A percentile compares a stretch with the other conserved stretches of the same genome.
Conservation (phyloP, 2,113 vertebrate genomes). For the Sinocyclocheilus anshuiensis region DNA sequence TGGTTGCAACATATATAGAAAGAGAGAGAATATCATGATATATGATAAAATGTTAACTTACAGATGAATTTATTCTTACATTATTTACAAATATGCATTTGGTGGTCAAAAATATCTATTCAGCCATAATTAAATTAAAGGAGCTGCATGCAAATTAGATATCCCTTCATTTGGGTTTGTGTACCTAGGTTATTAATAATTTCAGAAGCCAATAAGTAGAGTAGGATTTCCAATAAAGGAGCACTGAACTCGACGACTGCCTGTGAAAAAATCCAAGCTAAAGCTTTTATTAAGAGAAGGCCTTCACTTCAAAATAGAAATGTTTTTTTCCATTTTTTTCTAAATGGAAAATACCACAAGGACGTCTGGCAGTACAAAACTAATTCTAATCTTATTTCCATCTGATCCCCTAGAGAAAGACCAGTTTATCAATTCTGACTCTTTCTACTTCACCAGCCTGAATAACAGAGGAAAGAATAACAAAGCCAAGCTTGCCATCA, state of each 20-base stretch:
- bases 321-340: no score
- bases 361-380: neutral
- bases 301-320: conserved; percentile 16
- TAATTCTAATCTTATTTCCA: conserved; percentile 12
- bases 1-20: neutral
- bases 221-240: conserved; percentile 26
- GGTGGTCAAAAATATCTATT: neutral
- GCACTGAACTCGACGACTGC: neutral
- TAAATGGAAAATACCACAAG: conserved; percentile 5
- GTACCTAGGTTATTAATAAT: conserved; percentile 34
- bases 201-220: conserved; percentile 24
- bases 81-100: neutral
- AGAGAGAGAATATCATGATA: neutral
- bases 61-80: neutral
- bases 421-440: conserved; percentile 5
- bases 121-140: conserved; percentile 14
- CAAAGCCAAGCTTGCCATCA: conserved; percentile 82
- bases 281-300: conserved; percentile 7
- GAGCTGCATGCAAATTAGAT: neutral
- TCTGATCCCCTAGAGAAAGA: conserved; percentile 15
- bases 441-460: neutral
- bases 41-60: neutral
- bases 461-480: conserved; percentile 55
- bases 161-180: neutral
- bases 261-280: neutral